Percentiles rank a stretch among this genome's conserved stretches.
Evolutionary conservation across 2,797 vertebrate genomes (phyloP).

Genomic region (Gorsachius magnificus): DNA sequence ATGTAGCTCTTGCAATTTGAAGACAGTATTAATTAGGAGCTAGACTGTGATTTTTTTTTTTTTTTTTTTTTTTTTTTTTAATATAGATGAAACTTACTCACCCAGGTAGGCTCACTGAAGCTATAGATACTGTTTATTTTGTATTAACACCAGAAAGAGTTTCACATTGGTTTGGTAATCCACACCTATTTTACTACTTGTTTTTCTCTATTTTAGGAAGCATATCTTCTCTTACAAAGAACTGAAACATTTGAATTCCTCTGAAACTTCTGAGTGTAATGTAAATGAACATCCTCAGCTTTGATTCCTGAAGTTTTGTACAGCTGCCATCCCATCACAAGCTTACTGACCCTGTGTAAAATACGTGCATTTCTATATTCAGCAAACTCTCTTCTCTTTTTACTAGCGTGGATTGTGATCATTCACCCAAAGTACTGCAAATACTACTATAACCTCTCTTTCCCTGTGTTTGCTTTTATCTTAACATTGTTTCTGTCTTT

Average conservation of each 20-base stretch:
- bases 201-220: conserved; percentile 13
- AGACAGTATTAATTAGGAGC: conserved; percentile 19
- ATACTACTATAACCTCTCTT: neutral
- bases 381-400: neutral
- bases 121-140: neutral
- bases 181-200: neutral
- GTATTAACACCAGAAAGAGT: neutral
- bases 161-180: neutral
- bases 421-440: conserved; percentile 9
- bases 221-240: neutral
- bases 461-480: neutral
- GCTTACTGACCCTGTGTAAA: neutral
- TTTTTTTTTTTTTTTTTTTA: neutral
- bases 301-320: neutral
- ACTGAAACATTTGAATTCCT: neutral
- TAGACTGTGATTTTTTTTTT: neutral
- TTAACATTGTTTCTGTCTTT: neutral
- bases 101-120: neutral
- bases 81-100: neutral
- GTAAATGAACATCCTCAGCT: neutral
- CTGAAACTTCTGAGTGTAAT: neutral
- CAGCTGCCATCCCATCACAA: neutral
- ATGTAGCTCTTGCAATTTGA: neutral
- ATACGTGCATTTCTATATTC: neutral
- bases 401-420: neutral